These are phyloP conservation scores for Ormyrus labotus DNA, from an alignment of 2,888 invertebrate genomes.

Conservation along the genomic window DNA sequence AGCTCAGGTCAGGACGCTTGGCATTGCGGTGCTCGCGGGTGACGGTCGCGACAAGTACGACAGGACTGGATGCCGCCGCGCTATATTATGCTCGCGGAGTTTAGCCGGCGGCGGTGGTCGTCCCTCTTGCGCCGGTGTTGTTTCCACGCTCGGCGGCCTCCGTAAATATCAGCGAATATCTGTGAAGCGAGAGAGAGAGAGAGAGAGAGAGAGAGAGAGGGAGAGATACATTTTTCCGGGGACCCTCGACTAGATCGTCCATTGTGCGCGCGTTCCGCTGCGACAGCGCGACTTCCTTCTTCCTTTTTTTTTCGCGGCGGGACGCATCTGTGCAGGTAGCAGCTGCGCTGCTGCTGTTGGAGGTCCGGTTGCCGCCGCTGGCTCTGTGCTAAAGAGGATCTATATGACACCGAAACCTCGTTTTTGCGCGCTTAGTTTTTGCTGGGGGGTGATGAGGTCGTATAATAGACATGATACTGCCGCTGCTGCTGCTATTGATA, in stretches of 20 bases:
- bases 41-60: constrained; percentile 10
- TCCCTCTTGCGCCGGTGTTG: background rate
- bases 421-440: constrained; percentile 1
- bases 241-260: constrained; percentile 14
- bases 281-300: constrained; percentile 5
- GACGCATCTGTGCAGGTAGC: constrained; percentile 12
- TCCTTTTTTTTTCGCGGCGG: background rate
- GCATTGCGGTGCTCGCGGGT: constrained; percentile 4
- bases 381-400: constrained; percentile 21
- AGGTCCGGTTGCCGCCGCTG: background rate
- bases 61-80: background rate
- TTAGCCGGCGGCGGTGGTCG: background rate
- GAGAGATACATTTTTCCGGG: constrained; percentile 18
- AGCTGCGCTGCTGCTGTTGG: background rate
- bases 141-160: background rate
- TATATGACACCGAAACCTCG: constrained; percentile 25
- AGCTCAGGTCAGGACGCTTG: background rate
- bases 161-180: constrained; percentile 36
- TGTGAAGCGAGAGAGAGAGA: background rate
- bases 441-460: background rate
- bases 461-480: no score
- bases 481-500: no score
- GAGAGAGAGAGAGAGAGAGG: no score
- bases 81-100: background rate
- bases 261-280: constrained; percentile 9